Evolutionary conservation across 2,797 vertebrate species (phyloP).

Genomic region (Podargus strigoides): DNA sequence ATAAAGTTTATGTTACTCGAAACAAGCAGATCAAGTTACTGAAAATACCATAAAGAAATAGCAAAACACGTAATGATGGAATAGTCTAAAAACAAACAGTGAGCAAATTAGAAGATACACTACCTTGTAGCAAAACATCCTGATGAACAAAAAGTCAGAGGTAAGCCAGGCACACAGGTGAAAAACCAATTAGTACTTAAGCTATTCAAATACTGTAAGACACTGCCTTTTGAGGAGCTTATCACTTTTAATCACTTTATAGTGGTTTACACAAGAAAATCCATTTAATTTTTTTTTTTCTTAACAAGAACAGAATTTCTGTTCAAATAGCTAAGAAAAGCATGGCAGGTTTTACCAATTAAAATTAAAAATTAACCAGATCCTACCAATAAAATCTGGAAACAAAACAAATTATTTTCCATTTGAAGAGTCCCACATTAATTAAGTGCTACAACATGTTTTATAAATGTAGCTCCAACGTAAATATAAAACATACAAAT

Average conservation of each 20-base stretch:
- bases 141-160: conserved; percentile 62
- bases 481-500: not conserved
- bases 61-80: not conserved
- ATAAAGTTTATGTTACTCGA: not conserved
- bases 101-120: not conserved
- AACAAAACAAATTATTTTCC: not conserved
- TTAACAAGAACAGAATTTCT: conserved; percentile 27
- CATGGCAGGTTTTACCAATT: not conserved
- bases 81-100: not conserved
- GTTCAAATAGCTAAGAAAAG: not conserved
- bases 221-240: conserved; percentile 67
- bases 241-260: conserved; percentile 66
- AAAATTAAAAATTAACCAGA: not conserved
- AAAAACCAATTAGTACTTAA: conserved; percentile 64
- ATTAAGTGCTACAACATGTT: not conserved
- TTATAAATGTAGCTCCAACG: not conserved
- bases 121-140: conserved; percentile 76
- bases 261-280: conserved; percentile 62
- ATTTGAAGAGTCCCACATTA: not conserved
- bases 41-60: not conserved
- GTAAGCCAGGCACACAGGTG: conserved; percentile 49
- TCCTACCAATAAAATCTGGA: not conserved
- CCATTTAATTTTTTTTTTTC: conserved; percentile 64
- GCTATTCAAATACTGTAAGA: conserved; percentile 63
- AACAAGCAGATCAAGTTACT: not conserved